phyloP scores from a whole-genome alignment of 2,888 invertebrate genomes.

The Hedychridium roseum region DNA sequence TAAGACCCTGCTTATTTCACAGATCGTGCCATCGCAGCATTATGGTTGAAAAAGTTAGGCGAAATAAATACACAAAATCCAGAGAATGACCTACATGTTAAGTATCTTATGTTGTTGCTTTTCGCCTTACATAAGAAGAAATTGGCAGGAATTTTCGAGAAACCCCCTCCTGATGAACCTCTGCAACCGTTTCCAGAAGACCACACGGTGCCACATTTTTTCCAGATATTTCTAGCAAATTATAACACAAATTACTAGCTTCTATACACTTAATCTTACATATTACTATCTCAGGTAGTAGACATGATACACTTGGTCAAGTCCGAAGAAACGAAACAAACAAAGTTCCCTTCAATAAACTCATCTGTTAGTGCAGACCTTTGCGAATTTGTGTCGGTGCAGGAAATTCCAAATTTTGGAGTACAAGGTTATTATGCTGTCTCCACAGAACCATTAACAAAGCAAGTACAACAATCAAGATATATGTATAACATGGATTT shows the following conservation, averaged over 20 bases:
- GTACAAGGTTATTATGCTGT: conserved; percentile 66
- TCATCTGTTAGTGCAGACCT: conserved; percentile 52
- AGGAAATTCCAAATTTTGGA: conserved; percentile 65
- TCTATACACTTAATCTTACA: background rate
- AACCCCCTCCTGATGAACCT: conserved; percentile 54
- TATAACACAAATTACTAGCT: background rate
- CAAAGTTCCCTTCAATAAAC: conserved; percentile 14
- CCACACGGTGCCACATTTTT: conserved; percentile 39
- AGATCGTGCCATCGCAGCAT: conserved; percentile 63
- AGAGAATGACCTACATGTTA: conserved; percentile 52
- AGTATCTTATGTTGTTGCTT: conserved; percentile 63
- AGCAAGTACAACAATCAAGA: conserved; percentile 58
- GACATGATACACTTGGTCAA: conserved; percentile 29
- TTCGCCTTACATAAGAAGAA: conserved; percentile 61
- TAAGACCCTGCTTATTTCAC: no score
- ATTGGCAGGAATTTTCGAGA: conserved; percentile 61
- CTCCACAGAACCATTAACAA: conserved; percentile 62
- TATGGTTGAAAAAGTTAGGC: conserved; percentile 62
- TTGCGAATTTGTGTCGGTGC: conserved; percentile 63
- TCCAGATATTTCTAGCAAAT: background rate
- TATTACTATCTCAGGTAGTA: conserved; percentile 18
- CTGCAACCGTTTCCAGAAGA: conserved; percentile 51
- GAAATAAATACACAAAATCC: conserved; percentile 26
- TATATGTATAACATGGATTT: background rate
- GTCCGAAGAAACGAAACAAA: conserved; percentile 6